phyloP scores from a whole-genome alignment of 2,113 vertebrate genomes.

The Megaleporinus macrocephalus region DNA sequence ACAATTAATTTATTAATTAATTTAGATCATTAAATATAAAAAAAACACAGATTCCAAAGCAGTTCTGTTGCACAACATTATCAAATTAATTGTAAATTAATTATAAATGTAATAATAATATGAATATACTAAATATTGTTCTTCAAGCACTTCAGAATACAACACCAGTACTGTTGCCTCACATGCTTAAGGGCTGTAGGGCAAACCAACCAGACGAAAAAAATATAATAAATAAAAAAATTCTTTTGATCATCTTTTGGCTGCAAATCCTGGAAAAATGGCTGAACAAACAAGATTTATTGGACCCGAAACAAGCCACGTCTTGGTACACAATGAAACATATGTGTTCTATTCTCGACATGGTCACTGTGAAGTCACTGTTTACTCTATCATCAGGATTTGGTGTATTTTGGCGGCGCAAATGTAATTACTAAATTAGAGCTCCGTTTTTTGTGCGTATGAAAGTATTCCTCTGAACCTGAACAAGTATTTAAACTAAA shows the following conservation, averaged over 20 bases:
- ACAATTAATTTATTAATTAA: too few relatives aligned
- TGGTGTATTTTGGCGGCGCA: constrained; percentile 63
- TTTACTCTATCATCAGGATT: constrained; percentile 73
- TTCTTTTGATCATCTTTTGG: constrained; percentile 38
- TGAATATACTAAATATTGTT: too few relatives aligned
- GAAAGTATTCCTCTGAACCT: constrained; percentile 64
- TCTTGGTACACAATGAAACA: constrained; percentile 64
- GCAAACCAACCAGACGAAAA: neutral
- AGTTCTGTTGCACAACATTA: too few relatives aligned
- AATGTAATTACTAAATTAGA: constrained; percentile 56
- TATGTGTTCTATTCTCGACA: constrained; percentile 72
- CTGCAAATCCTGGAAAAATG: constrained; percentile 56
- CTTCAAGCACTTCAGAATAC: too few relatives aligned
- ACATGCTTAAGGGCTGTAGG: neutral
- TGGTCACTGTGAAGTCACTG: constrained; percentile 68
- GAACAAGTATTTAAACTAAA: constrained; percentile 35
- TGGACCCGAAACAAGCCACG: constrained; percentile 46
- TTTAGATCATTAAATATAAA: too few relatives aligned
- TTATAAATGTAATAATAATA: too few relatives aligned
- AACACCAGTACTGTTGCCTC: neutral
- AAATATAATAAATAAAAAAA: neutral
- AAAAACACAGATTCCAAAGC: too few relatives aligned
- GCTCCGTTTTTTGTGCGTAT: constrained; percentile 63
- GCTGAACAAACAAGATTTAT: constrained; percentile 60
- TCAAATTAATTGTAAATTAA: too few relatives aligned